phyloP scores from a whole-genome alignment of 2,888 invertebrate species.

The Zeuzera pyrina region DNA sequence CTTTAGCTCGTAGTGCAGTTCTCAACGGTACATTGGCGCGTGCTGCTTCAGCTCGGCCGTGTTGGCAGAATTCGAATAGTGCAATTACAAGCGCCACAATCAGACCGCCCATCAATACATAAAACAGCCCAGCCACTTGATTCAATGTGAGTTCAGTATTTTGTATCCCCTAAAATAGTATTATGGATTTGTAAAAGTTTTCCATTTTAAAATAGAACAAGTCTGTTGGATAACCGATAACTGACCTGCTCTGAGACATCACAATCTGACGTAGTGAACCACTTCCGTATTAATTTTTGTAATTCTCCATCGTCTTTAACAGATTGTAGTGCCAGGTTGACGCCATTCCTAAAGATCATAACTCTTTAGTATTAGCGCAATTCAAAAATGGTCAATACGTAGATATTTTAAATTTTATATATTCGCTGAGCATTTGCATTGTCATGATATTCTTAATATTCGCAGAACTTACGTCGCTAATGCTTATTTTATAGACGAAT shows the following conservation, averaged over 20 bases:
- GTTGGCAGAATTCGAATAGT: slow-evolving; percentile 94
- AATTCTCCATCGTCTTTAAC: slow-evolving; percentile 94
- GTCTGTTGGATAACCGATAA: slow-evolving; percentile 2
- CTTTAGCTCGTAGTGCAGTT: slow-evolving; percentile 89
- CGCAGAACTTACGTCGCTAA: slow-evolving; percentile 19
- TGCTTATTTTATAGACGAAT: slow-evolving; percentile 8
- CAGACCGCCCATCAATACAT: slow-evolving; percentile 95
- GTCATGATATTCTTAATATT: not conserved
- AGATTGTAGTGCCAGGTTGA: slow-evolving; percentile 93
- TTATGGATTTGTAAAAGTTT: slow-evolving; percentile 1
- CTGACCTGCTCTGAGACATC: slow-evolving; percentile 30
- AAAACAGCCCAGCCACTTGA: slow-evolving; percentile 98
- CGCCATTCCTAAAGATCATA: slow-evolving; percentile 81
- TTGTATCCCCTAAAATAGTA: slow-evolving; percentile 77
- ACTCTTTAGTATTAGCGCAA: slow-evolving; percentile 8
- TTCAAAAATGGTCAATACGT: slow-evolving; percentile 4
- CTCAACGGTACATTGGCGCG: slow-evolving; percentile 86
- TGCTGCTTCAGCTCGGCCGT: slow-evolving; percentile 83
- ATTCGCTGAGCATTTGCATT: slow-evolving; percentile 5
- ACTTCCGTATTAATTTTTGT: slow-evolving; percentile 91
- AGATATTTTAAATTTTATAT: slow-evolving; percentile 3
- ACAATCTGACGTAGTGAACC: slow-evolving; percentile 75
- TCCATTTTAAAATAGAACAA: not conserved
- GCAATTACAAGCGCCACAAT: slow-evolving; percentile 92
- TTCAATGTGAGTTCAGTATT: slow-evolving; percentile 89